Evolutionary conservation across 2,113 vertebrate genomes (phyloP).

Genomic region (Cyprinodon tularosa): DNA sequence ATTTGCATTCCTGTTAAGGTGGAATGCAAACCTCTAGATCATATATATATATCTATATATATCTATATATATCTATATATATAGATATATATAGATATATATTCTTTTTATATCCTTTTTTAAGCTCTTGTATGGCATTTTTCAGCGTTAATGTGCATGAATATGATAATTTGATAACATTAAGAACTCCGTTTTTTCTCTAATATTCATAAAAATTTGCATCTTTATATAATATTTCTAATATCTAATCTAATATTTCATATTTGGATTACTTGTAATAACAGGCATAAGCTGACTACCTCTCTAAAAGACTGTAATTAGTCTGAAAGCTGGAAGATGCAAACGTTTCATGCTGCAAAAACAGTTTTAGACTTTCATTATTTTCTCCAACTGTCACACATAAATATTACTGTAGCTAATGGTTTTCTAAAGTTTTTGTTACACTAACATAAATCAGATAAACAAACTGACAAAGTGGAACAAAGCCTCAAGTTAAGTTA

Average conservation of each 20-base stretch:
- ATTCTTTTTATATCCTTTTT: not conserved
- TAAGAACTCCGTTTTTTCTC: too few species aligned
- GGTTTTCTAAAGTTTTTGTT: not conserved
- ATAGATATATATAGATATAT: not conserved
- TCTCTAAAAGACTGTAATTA: not conserved
- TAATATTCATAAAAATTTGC: too few species aligned
- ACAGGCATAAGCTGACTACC: too few species aligned
- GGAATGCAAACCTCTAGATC: too few species aligned
- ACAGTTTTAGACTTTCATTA: not conserved
- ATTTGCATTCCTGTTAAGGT: too few species aligned
- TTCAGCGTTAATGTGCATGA: not conserved
- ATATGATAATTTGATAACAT: not conserved
- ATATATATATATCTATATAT: too few species aligned
- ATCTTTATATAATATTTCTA: too few species aligned
- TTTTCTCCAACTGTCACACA: not conserved
- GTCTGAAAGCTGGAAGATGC: not conserved
- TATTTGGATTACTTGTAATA: too few species aligned
- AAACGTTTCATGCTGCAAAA: not conserved
- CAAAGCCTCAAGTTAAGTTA: not conserved
- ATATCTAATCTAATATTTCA: too few species aligned
- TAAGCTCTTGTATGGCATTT: not conserved
- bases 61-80: too few species aligned
- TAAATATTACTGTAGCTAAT: not conserved
- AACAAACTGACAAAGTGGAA: not conserved
- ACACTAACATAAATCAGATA: constrained; percentile 10